Evolutionary conservation across 2,113 vertebrate species (phyloP).

Genomic region (Xerus inauris): DNA sequence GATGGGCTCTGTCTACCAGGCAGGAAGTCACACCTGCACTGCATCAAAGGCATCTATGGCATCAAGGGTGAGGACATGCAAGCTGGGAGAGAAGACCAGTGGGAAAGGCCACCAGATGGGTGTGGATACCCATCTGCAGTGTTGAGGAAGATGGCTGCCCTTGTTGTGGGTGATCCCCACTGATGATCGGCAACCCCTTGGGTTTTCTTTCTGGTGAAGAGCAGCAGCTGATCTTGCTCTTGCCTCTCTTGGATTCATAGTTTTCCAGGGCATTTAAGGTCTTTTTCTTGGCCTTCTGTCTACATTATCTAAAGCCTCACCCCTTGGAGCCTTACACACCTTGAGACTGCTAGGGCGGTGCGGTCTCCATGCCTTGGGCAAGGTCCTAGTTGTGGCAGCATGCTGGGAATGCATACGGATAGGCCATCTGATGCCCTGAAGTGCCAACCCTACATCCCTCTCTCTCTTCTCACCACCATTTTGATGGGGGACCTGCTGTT

Average conservation of each 20-base stretch:
- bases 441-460: neutral
- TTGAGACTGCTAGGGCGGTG: neutral
- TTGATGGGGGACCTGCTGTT: neutral
- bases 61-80: neutral
- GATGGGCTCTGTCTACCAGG: neutral
- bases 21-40: neutral
- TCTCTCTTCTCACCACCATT: neutral
- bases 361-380: neutral
- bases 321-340: neutral
- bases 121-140: fast-evolving
- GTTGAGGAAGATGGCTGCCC: neutral
- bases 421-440: neutral
- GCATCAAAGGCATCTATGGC: neutral
- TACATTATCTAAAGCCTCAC: neutral
- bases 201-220: neutral
- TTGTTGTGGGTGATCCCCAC: no score
- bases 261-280: neutral
- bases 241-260: neutral
- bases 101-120: neutral
- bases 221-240: no score
- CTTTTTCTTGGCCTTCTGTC: neutral
- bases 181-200: neutral
- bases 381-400: neutral
- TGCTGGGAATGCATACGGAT: neutral
- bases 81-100: neutral